Base-by-base conservation (phyloP, 2,113 vertebrate species). In the Pristiophorus japonicus region DNA sequence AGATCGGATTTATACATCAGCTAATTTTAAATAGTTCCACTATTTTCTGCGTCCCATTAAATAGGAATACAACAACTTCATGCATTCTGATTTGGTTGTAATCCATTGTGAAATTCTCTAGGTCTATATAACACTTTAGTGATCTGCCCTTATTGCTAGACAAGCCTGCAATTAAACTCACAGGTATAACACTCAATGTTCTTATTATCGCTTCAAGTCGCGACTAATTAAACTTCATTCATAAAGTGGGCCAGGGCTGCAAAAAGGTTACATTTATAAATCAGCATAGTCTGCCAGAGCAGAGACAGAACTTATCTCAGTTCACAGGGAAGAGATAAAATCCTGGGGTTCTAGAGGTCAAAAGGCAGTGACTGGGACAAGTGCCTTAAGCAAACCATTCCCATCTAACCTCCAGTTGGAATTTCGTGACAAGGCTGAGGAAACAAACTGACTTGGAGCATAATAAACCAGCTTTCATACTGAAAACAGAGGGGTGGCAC, bases 371-470 rank as follows among this genome's bases (percentile, higher is more conserved):
- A 47, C 63, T 94, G 38, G 63, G 63, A 59, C 92, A 67, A 94
- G 92, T 94, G 92, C 92, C 92, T 94, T 66, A 94, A 94, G 92
- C 92, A 94, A 94, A 67, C 92, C 24, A 16, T 94, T 42, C 92
- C 30, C 92, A 47, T 94, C 63, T 94, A 94, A 66, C 38, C 92
- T 42, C 92, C 63, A 70, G 3, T 47, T 94, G 92, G 38, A 94
- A 94, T 67, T 94, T 94, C 0, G 38, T 94, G 92, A 94, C 16
- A 30, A 94, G 65, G 27, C 92, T 5, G 63, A 94, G 65, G 38
- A 12, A 94, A 47, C 3, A 91, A 91, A 67, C 34, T 20, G 16
- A 42, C 66, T 38, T 34, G 87, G 24, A 24, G 6, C 27, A 90
- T 16, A 59, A 59, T 90, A 65, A 93, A 93, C 63, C 3, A 30